Conservation (phyloP, 2,797 vertebrate species). For the Gymnopithys bicolor region DNA sequence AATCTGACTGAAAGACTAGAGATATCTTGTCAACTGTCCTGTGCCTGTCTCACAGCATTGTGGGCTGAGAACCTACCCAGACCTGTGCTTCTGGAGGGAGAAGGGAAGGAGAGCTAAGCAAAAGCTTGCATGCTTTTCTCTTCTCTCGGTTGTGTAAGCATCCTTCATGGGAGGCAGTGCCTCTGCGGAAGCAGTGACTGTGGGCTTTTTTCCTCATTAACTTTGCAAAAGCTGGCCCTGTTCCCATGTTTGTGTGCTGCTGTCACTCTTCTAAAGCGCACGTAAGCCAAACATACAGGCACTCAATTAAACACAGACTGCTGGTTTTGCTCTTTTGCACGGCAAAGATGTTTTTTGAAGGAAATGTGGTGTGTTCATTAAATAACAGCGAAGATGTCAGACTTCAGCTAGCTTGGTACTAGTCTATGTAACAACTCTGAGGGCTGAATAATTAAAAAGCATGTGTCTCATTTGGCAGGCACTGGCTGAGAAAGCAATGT, state of each 20-base stretch:
- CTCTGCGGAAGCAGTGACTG: background rate
- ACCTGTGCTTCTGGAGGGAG: background rate
- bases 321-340: conserved; percentile 7
- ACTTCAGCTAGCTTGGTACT: background rate
- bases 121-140: background rate
- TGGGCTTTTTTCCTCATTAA: background rate
- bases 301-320: background rate
- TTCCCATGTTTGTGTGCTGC: conserved; percentile 21
- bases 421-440: background rate
- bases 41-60: background rate
- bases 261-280: background rate
- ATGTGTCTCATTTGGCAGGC: background rate
- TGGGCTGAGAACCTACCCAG: background rate
- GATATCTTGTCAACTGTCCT: background rate
- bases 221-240: conserved; percentile 11
- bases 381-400: background rate
- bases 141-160: background rate
- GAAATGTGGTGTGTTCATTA: background rate
- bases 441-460: background rate
- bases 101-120: background rate
- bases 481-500: background rate
- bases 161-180: background rate
- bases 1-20: background rate
- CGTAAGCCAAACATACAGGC: background rate
- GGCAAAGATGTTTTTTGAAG: background rate